A percentile compares a stretch with the other conserved stretches of the same genome.
phyloP scores from a whole-genome alignment of 2,113 vertebrate genomes.

The Dasypus novemcinctus region DNA sequence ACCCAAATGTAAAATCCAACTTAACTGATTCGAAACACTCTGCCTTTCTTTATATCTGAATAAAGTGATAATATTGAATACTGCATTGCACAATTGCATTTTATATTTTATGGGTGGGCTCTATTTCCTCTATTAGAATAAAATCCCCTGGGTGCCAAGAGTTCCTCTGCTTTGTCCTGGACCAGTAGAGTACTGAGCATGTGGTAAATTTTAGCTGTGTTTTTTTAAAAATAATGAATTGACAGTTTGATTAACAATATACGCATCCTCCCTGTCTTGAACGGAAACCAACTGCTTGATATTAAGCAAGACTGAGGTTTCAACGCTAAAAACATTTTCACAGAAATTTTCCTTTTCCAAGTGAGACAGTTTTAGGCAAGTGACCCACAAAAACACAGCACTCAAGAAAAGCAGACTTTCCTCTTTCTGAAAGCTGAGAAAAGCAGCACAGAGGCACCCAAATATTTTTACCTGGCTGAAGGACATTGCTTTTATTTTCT shows the following conservation, averaged over 20 bases:
- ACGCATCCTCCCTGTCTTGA: background rate
- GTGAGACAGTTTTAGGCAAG: background rate
- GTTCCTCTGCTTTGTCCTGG: background rate
- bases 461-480: background rate
- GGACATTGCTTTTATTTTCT: background rate
- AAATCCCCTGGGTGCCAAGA: background rate
- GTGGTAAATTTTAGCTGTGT: background rate
- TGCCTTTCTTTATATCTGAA: background rate
- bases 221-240: background rate
- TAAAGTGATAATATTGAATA: background rate
- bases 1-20: no score
- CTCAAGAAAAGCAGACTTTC: background rate
- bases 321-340: background rate
- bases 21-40: no score
- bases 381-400: background rate
- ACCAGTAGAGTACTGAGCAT: background rate
- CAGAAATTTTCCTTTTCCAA: background rate
- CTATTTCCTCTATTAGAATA: background rate
- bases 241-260: background rate
- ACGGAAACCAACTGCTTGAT: background rate
- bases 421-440: background rate
- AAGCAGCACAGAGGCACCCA: background rate
- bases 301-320: background rate
- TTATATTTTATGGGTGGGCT: background rate
- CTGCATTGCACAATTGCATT: background rate